Evolutionary conservation across 2,888 invertebrate genomes (phyloP).

Genomic region (Leucozona laternaria): DNA sequence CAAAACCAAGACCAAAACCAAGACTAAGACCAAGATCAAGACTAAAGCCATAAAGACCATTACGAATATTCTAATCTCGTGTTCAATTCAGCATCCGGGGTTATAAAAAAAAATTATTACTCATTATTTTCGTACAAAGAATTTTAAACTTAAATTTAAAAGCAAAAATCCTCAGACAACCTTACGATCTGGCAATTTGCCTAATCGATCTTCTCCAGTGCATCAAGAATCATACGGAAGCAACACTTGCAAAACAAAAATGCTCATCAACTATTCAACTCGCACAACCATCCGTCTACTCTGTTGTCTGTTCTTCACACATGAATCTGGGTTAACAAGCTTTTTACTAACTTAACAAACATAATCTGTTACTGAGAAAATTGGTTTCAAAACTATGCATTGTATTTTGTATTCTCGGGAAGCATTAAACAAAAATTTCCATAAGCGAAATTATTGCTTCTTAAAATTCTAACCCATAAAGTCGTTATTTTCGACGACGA

Average conservation of each 20-base stretch:
- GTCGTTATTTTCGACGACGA: background rate
- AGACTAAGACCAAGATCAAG: too few relatives aligned
- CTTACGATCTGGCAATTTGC: background rate
- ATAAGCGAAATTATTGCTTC: conserved; percentile 58
- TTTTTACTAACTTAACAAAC: conserved; percentile 48
- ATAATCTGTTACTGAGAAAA: conserved; percentile 40
- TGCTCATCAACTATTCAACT: conserved; percentile 60
- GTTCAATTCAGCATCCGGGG: background rate
- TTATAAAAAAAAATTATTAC: background rate
- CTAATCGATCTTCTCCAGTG: background rate
- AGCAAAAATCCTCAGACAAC: background rate
- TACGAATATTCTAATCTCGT: background rate
- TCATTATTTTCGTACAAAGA: background rate
- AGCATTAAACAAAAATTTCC: conserved; percentile 51
- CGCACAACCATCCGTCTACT: conserved; percentile 27
- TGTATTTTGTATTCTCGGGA: background rate
- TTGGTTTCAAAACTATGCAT: conserved; percentile 12
- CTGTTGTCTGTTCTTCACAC: conserved; percentile 3
- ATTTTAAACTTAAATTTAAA: background rate
- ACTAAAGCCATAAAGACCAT: too few relatives aligned
- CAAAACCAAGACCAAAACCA: too few relatives aligned
- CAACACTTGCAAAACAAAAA: conserved; percentile 5
- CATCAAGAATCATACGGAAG: conserved; percentile 39
- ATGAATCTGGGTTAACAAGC: conserved; percentile 63
- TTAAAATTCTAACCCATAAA: conserved; percentile 29